Conservation (phyloP, 2,797 vertebrate genomes). For the Telmatherina bonti region DNA sequence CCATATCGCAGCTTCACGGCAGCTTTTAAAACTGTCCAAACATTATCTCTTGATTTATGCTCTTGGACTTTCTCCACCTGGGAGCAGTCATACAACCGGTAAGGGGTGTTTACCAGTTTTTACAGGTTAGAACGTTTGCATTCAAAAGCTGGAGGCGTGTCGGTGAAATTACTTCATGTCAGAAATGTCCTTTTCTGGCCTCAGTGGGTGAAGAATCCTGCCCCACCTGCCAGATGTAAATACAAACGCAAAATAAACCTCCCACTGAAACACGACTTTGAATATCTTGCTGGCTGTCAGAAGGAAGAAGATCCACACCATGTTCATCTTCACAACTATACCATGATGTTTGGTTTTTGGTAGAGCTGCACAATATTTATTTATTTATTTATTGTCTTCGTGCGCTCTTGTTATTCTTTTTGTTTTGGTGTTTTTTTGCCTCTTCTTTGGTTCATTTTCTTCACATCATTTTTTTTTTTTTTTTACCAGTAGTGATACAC, state of each 20-base stretch:
- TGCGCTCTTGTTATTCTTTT: too few relatives aligned
- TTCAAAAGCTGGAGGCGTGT: neutral
- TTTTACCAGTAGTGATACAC: too few relatives aligned
- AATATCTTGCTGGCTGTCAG: neutral
- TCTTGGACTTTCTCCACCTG: neutral
- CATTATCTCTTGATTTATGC: neutral
- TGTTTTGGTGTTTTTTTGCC: too few relatives aligned
- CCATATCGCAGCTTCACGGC: neutral
- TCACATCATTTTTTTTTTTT: too few relatives aligned
- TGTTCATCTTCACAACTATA: neutral
- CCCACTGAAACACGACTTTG: neutral
- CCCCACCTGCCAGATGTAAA: neutral
- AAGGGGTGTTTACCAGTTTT: neutral
- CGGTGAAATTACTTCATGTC: neutral
- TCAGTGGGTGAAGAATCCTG: neutral
- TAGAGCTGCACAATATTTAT: too few relatives aligned
- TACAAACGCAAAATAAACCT: neutral
- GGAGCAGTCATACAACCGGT: neutral
- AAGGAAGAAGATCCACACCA: neutral
- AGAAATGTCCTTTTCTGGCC: neutral
- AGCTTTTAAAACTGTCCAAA: neutral
- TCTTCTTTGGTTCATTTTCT: too few relatives aligned
- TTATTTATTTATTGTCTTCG: too few relatives aligned
- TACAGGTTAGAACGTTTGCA: neutral
- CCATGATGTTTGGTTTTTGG: too few relatives aligned